These are phyloP conservation scores for Merodon equestris DNA, from an alignment of 2,888 invertebrate genomes.

Conservation along the genomic window DNA sequence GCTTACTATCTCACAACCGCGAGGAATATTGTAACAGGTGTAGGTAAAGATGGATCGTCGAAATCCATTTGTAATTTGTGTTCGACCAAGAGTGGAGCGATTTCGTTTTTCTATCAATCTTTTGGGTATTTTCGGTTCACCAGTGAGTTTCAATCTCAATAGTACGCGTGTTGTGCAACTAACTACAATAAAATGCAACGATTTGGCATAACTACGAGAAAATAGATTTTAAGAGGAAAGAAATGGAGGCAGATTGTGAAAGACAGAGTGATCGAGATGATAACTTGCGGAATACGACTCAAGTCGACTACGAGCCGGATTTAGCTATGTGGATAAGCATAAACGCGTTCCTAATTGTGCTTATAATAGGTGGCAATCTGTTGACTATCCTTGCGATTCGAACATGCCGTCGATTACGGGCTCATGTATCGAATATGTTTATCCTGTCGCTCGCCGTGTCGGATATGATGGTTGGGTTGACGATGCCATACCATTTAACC, in stretches of 20 bases:
- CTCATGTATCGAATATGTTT: slow-evolving; percentile 87
- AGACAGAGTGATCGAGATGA: slow-evolving; percentile 31
- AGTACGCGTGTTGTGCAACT: not conserved
- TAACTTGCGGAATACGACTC: slow-evolving; percentile 27
- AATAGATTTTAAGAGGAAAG: too few species aligned
- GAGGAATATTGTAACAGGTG: slow-evolving; percentile 7
- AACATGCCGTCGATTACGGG: slow-evolving; percentile 84
- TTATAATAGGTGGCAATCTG: slow-evolving; percentile 86
- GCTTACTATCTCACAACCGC: slow-evolving; percentile 27
- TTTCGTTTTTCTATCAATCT: slow-evolving; percentile 18
- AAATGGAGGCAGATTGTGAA: slow-evolving; percentile 39
- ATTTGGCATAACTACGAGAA: too few species aligned
- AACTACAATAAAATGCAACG: not conserved
- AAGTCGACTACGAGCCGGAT: slow-evolving; percentile 51
- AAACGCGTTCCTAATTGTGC: slow-evolving; percentile 83
- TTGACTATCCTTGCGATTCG: slow-evolving; percentile 87
- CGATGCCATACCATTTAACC: slow-evolving; percentile 87
- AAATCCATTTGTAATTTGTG: slow-evolving; percentile 59
- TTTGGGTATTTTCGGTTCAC: not conserved
- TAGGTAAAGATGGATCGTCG: slow-evolving; percentile 53
- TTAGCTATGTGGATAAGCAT: slow-evolving; percentile 82
- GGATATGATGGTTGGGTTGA: slow-evolving; percentile 88
- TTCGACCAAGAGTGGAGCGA: slow-evolving; percentile 34
- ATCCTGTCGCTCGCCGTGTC: slow-evolving; percentile 89
- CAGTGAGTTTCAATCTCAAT: not conserved